A percentile compares a stretch with the other conserved stretches of the same genome.
Evolutionary conservation across 2,797 vertebrate species (phyloP).

Genomic region (Pangasius larnaudii): DNA sequence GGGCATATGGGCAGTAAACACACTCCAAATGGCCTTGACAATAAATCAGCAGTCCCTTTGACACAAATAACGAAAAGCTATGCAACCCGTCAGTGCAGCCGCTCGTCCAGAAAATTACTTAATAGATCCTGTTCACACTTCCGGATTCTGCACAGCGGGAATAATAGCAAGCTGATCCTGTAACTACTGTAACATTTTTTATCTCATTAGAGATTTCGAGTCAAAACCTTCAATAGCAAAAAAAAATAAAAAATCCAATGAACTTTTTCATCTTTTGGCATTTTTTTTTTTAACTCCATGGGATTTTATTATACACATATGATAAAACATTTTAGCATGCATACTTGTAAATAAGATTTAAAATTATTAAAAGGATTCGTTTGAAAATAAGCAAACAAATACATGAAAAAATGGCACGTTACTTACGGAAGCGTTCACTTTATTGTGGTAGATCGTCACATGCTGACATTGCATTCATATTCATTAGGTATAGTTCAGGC

Average conservation of each 20-base stretch:
- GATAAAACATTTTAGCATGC: not conserved
- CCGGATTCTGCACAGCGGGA: not conserved
- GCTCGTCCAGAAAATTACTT: constrained; percentile 9
- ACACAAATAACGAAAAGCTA: not conserved
- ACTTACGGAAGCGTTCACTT: not conserved
- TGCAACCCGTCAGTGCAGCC: not conserved
- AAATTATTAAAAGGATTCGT: not conserved
- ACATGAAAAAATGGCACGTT: not conserved
- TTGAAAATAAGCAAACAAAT: not conserved
- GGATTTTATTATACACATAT: not conserved
- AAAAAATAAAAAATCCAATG: not conserved
- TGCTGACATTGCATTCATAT: not conserved
- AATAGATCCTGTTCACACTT: constrained; percentile 10
- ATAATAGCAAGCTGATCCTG: not conserved
- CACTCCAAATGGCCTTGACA: not conserved
- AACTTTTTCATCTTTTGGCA: not conserved
- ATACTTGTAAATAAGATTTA: not conserved
- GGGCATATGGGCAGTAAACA: not conserved
- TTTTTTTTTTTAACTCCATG: not conserved
- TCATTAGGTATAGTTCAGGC: too few relatives aligned
- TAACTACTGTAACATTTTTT: not conserved
- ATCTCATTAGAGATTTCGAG: not conserved
- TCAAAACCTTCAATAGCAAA: not conserved
- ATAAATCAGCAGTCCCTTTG: not conserved
- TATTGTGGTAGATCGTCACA: not conserved